phyloP scores from a whole-genome alignment of 2,888 invertebrate species.

The Drosophila nr. perissopoda region DNA sequence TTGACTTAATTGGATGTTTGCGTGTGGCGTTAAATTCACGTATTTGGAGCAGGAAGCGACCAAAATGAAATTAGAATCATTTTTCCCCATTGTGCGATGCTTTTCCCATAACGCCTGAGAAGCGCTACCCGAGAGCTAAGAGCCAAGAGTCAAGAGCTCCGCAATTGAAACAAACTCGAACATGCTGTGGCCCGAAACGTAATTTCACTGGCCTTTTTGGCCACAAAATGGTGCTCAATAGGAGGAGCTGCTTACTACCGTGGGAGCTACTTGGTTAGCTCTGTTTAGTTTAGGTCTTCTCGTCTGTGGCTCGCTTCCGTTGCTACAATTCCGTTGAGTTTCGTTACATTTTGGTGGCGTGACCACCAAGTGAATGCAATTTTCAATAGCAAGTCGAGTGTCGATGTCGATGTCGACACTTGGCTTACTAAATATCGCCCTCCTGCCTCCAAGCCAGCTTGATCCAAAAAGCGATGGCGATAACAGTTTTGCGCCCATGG shows the following conservation, averaged over 20 bases:
- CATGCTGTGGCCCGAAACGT: conserved; percentile 48
- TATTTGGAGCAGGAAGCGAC: conserved; percentile 77
- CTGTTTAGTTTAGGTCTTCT: conserved; percentile 3
- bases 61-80: conserved; percentile 57
- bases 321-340: conserved; percentile 69
- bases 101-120: conserved; percentile 68
- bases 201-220: conserved; percentile 75
- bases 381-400: conserved; percentile 31
- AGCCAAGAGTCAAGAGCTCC: not conserved
- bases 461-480: conserved; percentile 74
- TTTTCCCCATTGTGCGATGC: conserved; percentile 39
- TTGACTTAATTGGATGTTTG: conserved; percentile 67
- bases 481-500: conserved; percentile 77
- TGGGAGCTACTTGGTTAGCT: conserved; percentile 66
- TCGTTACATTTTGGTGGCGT: conserved; percentile 71
- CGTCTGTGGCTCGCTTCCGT: conserved; percentile 58
- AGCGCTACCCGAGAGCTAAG: conserved; percentile 34
- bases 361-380: conserved; percentile 68
- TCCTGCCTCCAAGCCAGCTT: not conserved
- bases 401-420: conserved; percentile 73
- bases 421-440: conserved; percentile 79
- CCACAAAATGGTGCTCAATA: conserved; percentile 64
- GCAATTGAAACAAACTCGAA: conserved; percentile 31
- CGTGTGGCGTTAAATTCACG: conserved; percentile 65
- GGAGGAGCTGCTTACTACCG: conserved; percentile 72